Conservation (phyloP, 2,888 invertebrate genomes). For the Drosophila kokeensis region DNA sequence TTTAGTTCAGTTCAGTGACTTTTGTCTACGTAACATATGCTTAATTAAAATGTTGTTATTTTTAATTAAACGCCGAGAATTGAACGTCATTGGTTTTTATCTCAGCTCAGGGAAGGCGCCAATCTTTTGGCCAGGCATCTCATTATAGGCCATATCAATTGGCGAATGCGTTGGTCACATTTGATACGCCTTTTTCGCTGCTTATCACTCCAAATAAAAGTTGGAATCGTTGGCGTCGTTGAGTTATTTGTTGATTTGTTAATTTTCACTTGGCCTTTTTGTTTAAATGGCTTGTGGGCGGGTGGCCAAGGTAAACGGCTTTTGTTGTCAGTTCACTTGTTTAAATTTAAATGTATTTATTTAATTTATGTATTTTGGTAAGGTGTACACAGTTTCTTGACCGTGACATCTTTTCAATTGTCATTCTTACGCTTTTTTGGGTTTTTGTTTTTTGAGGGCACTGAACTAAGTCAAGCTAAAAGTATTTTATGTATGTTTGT, state of each 20-base stretch:
- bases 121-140: neutral
- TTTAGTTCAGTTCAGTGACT: slow-evolving; percentile 50
- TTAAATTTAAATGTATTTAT: slow-evolving; percentile 35
- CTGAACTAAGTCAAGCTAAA: slow-evolving; percentile 43
- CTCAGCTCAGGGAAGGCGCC: slow-evolving; percentile 27
- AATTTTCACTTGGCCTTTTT: slow-evolving; percentile 55
- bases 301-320: slow-evolving; percentile 65
- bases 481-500: neutral
- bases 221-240: slow-evolving; percentile 5
- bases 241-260: slow-evolving; percentile 32
- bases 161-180: slow-evolving; percentile 49
- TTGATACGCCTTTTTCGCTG: neutral
- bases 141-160: slow-evolving; percentile 30
- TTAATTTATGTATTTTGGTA: slow-evolving; percentile 71
- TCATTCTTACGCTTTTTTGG: slow-evolving; percentile 4
- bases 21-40: slow-evolving; percentile 56
- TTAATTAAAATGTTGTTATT: slow-evolving; percentile 34
- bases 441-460: slow-evolving; percentile 35
- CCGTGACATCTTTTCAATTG: slow-evolving; percentile 66
- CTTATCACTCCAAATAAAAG: slow-evolving; percentile 33
- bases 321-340: slow-evolving; percentile 51
- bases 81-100: slow-evolving; percentile 24
- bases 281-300: slow-evolving; percentile 27
- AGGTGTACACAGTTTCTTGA: slow-evolving; percentile 54
- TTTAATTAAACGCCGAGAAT: slow-evolving; percentile 11